Conservation (phyloP, 2,797 vertebrate species). For the Podargus strigoides region DNA sequence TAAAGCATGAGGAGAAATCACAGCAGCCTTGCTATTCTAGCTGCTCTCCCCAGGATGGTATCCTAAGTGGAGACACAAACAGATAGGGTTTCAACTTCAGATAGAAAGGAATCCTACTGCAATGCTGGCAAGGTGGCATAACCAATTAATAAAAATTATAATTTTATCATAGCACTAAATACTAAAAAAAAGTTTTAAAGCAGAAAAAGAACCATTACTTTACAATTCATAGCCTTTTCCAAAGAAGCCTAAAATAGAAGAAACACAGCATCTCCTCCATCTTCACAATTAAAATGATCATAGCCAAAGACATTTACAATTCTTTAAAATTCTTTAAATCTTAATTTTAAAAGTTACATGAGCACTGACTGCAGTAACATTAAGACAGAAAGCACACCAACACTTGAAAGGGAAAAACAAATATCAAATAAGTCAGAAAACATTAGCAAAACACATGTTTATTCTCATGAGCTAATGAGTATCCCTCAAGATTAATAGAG, state of each 20-base stretch:
- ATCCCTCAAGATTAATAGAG: background rate
- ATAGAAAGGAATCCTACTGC: background rate
- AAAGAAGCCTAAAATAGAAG: background rate
- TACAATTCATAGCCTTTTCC: background rate
- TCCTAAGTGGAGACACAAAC: background rate
- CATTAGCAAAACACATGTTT: background rate
- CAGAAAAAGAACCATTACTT: background rate
- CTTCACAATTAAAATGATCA: background rate
- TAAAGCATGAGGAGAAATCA: constrained; percentile 3
- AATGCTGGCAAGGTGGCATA: background rate
- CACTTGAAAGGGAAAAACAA: background rate
- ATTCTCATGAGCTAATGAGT: background rate
- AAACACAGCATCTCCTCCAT: background rate
- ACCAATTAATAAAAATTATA: background rate
- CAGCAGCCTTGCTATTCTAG: constrained; percentile 32
- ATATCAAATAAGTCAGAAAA: background rate
- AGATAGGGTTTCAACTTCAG: constrained; percentile 5
- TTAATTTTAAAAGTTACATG: fast-evolving
- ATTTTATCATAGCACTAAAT: background rate
- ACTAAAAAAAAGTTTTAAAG: background rate
- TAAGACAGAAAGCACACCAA: background rate
- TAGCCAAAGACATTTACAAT: background rate
- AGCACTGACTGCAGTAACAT: background rate
- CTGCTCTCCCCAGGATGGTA: constrained; percentile 58
- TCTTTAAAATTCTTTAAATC: too few relatives aligned